A percentile compares a stretch with the other conserved stretches of the same genome.
Evolutionary conservation across 2,797 vertebrate species (phyloP).

Genomic region (Cetoscarus ocellatus): DNA sequence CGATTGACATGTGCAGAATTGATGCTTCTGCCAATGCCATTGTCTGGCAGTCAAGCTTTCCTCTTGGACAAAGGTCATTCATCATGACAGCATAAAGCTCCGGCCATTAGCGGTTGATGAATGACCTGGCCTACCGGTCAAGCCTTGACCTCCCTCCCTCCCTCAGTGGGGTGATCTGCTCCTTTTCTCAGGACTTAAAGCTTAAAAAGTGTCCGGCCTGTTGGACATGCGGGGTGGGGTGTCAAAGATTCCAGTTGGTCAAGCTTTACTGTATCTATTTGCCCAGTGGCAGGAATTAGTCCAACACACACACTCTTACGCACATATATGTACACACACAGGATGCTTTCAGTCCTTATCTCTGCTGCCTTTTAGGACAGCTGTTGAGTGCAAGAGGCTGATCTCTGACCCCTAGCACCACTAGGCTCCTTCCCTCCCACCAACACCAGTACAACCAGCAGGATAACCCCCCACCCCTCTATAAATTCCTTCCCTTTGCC

Average conservation of each 20-base stretch:
- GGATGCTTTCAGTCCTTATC: conserved; percentile 93
- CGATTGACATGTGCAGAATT: conserved; percentile 80
- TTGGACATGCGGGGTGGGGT: conserved; percentile 32
- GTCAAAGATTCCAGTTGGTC: conserved; percentile 67
- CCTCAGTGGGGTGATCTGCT: conserved; percentile 58
- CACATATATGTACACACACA: conserved; percentile 79
- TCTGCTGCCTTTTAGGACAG: conserved; percentile 88
- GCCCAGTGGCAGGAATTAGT: conserved; percentile 77
- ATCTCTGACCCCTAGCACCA: conserved; percentile 86
- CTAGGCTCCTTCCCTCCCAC: conserved; percentile 72
- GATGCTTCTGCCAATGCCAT: conserved; percentile 74
- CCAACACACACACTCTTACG: conserved; percentile 41
- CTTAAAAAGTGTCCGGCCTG: conserved; percentile 42
- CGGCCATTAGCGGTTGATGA: conserved; percentile 78
- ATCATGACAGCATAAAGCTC: conserved; percentile 80
- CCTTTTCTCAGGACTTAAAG: conserved; percentile 48
- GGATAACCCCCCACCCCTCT: conserved; percentile 78
- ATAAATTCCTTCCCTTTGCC: conserved; percentile 83
- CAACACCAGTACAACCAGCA: conserved; percentile 66
- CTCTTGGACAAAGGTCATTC: conserved; percentile 79
- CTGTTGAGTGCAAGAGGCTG: conserved; percentile 89
- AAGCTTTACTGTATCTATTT: conserved; percentile 85
- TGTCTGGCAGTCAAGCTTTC: conserved; percentile 71
- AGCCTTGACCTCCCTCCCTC: conserved; percentile 73
- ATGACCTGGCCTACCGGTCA: conserved; percentile 78